Conservation (phyloP, 2,113 vertebrate genomes). For the Micronycteris hirsuta region DNA sequence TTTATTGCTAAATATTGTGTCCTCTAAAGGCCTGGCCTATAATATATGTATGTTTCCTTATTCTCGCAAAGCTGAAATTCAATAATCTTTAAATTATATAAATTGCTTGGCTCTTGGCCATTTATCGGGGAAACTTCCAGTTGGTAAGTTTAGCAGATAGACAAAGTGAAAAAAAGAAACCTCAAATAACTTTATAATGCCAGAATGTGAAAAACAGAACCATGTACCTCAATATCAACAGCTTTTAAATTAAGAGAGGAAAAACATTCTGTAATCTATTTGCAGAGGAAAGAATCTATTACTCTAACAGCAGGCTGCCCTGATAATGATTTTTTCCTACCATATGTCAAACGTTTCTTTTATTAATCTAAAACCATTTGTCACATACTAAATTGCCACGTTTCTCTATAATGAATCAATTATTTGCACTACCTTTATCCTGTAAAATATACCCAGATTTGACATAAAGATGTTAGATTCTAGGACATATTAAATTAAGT, state of each 20-base stretch:
- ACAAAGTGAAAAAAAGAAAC: conserved; percentile 23
- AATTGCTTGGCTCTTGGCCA: conserved; percentile 56
- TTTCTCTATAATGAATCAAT: not conserved
- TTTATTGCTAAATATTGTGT: conserved; percentile 27
- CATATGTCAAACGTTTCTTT: conserved; percentile 32
- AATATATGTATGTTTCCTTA: not conserved
- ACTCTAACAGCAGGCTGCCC: not conserved
- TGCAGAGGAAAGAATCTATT: not conserved
- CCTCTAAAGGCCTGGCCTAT: not conserved
- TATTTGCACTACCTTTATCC: not conserved
- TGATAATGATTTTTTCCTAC: not conserved
- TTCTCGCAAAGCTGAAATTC: conserved; percentile 51
- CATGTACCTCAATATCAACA: not conserved
- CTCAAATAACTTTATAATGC: conserved; percentile 8
- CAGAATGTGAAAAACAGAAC: not conserved
- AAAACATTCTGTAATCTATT: not conserved
- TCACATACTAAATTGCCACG: not conserved
- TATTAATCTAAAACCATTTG: not conserved
- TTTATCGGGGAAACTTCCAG: conserved; percentile 20
- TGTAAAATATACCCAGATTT: not conserved
- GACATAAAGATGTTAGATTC: not conserved
- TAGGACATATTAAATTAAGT: not conserved
- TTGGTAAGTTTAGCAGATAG: not conserved
- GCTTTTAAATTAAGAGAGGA: not conserved
- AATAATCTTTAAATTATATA: conserved; percentile 60